phyloP scores from a whole-genome alignment of 2,888 invertebrate genomes.

The Elegia similella region DNA sequence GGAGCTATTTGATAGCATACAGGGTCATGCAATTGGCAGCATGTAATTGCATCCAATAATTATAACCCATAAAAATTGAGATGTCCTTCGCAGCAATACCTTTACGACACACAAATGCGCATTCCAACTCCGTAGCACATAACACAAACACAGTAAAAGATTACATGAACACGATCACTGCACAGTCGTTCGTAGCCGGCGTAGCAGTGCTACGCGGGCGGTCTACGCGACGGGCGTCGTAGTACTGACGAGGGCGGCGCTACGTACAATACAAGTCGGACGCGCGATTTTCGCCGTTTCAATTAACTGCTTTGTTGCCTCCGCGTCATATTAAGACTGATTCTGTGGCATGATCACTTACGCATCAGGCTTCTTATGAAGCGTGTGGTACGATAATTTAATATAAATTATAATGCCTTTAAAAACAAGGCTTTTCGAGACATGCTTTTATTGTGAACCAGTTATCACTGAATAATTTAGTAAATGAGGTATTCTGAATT shows the following conservation, averaged over 20 bases:
- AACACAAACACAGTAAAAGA: constrained; percentile 32
- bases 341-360: constrained; percentile 7
- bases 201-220: constrained; percentile 61
- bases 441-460: too few relatives aligned
- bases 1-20: constrained; percentile 10
- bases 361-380: background rate
- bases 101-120: constrained; percentile 37
- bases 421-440: too few relatives aligned
- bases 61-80: background rate
- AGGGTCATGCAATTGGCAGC: constrained; percentile 10
- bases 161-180: constrained; percentile 41
- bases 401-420: background rate
- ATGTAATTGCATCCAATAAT: background rate
- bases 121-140: constrained; percentile 46
- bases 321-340: constrained; percentile 42
- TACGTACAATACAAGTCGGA: constrained; percentile 37
- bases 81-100: background rate
- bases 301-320: constrained; percentile 76
- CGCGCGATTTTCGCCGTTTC: constrained; percentile 57
- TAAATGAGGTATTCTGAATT: too few relatives aligned
- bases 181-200: constrained; percentile 51
- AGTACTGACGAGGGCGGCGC: constrained; percentile 69
- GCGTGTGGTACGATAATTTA: background rate
- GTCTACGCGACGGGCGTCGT: constrained; percentile 70
- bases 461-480: too few relatives aligned